Percentiles rank a stretch among this genome's conserved stretches.
Conservation (phyloP, 2,888 invertebrate species). For the Dermolepida albohirtum region DNA sequence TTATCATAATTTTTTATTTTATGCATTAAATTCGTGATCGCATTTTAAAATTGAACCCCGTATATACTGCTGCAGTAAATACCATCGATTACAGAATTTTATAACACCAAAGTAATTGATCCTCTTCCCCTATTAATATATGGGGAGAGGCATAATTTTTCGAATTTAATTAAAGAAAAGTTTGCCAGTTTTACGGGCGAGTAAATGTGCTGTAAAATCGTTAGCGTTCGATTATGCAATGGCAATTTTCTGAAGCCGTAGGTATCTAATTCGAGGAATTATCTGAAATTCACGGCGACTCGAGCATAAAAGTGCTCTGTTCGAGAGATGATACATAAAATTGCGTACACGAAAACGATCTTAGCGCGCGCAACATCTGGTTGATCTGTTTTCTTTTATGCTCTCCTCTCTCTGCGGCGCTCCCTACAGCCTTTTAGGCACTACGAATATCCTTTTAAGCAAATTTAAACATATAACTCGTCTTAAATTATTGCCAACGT, state of each 20-base stretch:
- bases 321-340: slow-evolving; percentile 46
- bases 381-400: slow-evolving; percentile 47
- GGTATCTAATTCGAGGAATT: slow-evolving; percentile 46
- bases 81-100: too few relatives aligned
- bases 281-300: slow-evolving; percentile 43
- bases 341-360: slow-evolving; percentile 47
- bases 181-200: too few relatives aligned
- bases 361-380: slow-evolving; percentile 45
- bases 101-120: too few relatives aligned
- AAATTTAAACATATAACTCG: slow-evolving; percentile 44
- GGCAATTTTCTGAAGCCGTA: slow-evolving; percentile 39
- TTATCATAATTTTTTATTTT: too few relatives aligned
- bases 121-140: too few relatives aligned
- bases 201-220: too few relatives aligned
- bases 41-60: too few relatives aligned
- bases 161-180: too few relatives aligned
- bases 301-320: slow-evolving; percentile 43
- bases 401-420: slow-evolving; percentile 18
- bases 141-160: too few relatives aligned
- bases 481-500: slow-evolving; percentile 45
- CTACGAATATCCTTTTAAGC: slow-evolving; percentile 42
- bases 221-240: slow-evolving; percentile 37
- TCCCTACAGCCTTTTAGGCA: too few relatives aligned
- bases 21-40: too few relatives aligned
- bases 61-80: too few relatives aligned